Conservation (phyloP, 1,140 invertebrate species). For the Nilaparvata lugens region DNA sequence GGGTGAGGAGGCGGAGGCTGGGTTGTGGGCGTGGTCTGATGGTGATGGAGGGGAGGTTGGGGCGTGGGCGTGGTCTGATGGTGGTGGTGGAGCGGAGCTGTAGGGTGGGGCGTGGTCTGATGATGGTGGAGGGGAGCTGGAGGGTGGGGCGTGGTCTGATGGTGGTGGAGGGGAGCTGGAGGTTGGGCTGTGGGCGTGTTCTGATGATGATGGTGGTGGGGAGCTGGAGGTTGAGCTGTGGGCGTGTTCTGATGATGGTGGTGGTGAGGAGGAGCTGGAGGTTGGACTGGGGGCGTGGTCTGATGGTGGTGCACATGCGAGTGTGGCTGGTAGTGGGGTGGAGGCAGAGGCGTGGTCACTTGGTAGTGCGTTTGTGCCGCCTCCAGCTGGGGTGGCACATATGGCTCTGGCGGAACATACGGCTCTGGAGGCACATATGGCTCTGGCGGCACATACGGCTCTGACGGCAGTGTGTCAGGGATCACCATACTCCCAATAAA, state of each 20-base stretch:
- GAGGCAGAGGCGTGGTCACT: too few relatives aligned
- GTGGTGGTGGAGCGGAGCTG: background rate
- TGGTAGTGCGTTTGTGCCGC: too few relatives aligned
- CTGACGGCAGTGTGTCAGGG: background rate
- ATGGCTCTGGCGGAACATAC: background rate
- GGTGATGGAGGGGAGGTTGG: background rate
- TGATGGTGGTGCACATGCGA: too few relatives aligned
- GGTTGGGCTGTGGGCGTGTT: background rate
- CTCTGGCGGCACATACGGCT: background rate
- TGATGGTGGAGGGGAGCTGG: background rate
- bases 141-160: background rate
- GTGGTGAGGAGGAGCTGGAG: too few relatives aligned
- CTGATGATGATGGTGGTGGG: too few relatives aligned
- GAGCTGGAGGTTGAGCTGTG: background rate
- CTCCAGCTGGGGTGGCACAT: background rate
- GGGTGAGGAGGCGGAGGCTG: background rate
- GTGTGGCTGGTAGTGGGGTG: too few relatives aligned
- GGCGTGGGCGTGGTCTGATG: background rate
- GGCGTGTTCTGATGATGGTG: too few relatives aligned
- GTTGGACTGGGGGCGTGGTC: background rate
- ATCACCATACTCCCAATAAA: constrained; percentile 11
- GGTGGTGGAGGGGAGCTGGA: too few relatives aligned
- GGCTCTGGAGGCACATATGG: background rate
- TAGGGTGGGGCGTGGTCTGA: background rate
- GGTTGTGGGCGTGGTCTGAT: background rate